Evolutionary conservation across 2,797 vertebrate genomes (phyloP).

Genomic region (Siniperca scherzeri): DNA sequence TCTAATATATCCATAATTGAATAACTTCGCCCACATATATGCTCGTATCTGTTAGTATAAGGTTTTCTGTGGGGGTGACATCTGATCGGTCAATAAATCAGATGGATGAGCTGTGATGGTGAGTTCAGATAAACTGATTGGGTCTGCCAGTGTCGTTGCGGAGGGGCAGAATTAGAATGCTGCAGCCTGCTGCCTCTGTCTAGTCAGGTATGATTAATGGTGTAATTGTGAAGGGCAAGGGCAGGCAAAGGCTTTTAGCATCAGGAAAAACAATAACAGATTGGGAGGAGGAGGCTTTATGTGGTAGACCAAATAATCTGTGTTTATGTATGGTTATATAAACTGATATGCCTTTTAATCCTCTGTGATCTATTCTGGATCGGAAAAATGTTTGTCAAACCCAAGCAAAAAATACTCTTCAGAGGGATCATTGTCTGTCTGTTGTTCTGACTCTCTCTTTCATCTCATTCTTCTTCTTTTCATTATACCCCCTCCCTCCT

Average conservation of each 20-base stretch:
- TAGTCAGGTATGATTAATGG: slow-evolving; percentile 81
- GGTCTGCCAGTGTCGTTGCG: slow-evolving; percentile 40
- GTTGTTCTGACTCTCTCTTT: slow-evolving; percentile 11
- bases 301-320: slow-evolving; percentile 69
- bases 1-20: slow-evolving; percentile 65
- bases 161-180: slow-evolving; percentile 69
- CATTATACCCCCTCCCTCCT: background rate
- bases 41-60: slow-evolving; percentile 55
- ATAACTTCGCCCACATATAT: slow-evolving; percentile 66
- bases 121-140: slow-evolving; percentile 72
- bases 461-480: slow-evolving; percentile 4
- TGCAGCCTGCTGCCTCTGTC: slow-evolving; percentile 63
- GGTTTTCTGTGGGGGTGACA: slow-evolving; percentile 51
- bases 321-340: slow-evolving; percentile 71
- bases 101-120: slow-evolving; percentile 58
- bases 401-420: slow-evolving; percentile 33
- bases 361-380: slow-evolving; percentile 50
- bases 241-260: slow-evolving; percentile 70
- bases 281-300: slow-evolving; percentile 55
- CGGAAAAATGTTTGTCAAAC: slow-evolving; percentile 45
- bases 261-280: slow-evolving; percentile 73
- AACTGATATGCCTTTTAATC: slow-evolving; percentile 71
- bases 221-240: slow-evolving; percentile 72
- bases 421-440: slow-evolving; percentile 37
- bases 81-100: slow-evolving; percentile 70